Evolutionary conservation across 2,113 vertebrate species (phyloP).

Genomic region (Eidolon helvum): DNA sequence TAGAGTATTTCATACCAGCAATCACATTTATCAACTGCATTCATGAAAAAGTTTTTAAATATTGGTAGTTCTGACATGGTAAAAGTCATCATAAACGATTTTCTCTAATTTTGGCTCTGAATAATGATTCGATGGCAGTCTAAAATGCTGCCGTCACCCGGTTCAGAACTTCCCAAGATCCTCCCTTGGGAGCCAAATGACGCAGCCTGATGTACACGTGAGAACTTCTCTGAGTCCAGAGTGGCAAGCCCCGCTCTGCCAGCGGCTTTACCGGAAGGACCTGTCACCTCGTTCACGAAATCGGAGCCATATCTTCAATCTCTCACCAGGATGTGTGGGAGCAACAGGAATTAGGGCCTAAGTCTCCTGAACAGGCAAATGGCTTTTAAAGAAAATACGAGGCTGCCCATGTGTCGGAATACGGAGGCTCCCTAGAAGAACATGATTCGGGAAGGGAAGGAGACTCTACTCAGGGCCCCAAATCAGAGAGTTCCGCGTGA

Average conservation of each 20-base stretch:
- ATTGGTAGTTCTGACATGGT: neutral
- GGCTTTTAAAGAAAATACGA: neutral
- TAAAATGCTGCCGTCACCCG: neutral
- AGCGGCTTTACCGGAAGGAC: neutral
- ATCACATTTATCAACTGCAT: neutral
- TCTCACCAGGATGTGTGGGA: neutral
- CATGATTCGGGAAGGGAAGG: neutral
- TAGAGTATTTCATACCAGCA: neutral
- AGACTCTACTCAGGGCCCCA: neutral
- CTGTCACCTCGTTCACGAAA: too few relatives aligned
- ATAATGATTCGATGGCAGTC: neutral
- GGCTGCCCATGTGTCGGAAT: rapidly evolving
- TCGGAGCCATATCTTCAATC: neutral
- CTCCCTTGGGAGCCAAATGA: neutral
- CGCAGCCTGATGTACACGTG: too few relatives aligned
- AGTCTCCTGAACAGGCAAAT: neutral
- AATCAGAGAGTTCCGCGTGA: neutral
- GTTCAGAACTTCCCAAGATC: neutral
- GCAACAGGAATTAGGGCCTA: neutral
- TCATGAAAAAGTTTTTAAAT: neutral
- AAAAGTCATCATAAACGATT: neutral
- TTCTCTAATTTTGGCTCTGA: neutral
- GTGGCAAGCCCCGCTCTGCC: neutral
- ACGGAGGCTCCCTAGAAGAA: neutral
- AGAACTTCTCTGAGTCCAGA: neutral